Evolutionary conservation across 2,888 invertebrate species (phyloP), one percentile per base, ranked within the genome.

Genomic region (Napeogenes inachia): DNA sequence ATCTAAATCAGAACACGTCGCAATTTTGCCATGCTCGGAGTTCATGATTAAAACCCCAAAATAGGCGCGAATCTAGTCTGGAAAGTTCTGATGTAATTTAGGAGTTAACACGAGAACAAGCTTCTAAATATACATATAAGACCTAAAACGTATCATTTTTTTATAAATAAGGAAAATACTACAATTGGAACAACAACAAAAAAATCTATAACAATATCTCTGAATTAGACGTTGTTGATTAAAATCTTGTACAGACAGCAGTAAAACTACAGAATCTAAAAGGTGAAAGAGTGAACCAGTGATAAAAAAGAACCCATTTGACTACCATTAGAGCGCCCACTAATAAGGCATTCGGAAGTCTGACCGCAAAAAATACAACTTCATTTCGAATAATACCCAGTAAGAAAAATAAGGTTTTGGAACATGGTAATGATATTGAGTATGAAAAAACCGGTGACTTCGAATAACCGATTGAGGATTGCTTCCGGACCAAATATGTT

Each of bases 341-440:
- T 60, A 60, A 63, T 59, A 63, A 82, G 79, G 74, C 75, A 72
- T 74, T 75, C 74, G 73, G 73, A 74, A 76, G 72, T 75, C 71
- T 72, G 69, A 71, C 70, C 73, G 75, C 78, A 87, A 85, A 86
- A 88, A 87, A 77, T 77, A 80, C 82, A 77, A 78, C 80, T 82
- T 84, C 84, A 86, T 81, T 80, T 79, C 74, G 71, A 76, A 80
- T 79, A 79, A 83, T 86, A 84, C 84, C 79, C 75, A 76, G 75
- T 79, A 78, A 75, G 77, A 83, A 83, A 47, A 82, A 82, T 84
- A 82, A 83, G 82, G 71, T 79, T 81, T 85, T 83, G 77, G 81
- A 83, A 80, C 77, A 75, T 76, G 72, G 75, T 84, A 81, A 85
- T 84, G 79, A 80, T 79, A 81, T 81, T 73, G 76, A 75, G 68